Base-by-base conservation (phyloP, 2,888 invertebrate species). In the Acleris literana region DNA sequence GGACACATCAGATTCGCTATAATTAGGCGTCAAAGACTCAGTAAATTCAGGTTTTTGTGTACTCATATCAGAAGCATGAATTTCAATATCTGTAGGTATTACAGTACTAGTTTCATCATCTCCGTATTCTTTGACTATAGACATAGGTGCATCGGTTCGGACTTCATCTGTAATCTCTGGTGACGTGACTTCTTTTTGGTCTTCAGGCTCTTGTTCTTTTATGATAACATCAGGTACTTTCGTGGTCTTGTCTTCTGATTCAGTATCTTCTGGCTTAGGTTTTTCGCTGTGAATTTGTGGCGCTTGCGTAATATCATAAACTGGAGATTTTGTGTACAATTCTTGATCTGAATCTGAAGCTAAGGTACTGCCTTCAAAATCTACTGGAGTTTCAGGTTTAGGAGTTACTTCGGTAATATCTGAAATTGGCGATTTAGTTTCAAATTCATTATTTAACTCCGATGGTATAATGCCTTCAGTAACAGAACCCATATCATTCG, bases 61-160 rank as follows among this genome's bases (percentile, higher is more conserved):
- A n/a, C 39, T 51, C 7, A n/a, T 5, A 11, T 63, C 63, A 11
- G 48, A 20, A 20, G 5, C 33, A 4, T 18, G 44, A 43, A 49
- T 25, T 22, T 55, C 22, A 22, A 46, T 49, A 39, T 13, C 60
- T 13, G 51, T 22, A 9, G 61, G 33, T 48, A 20, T 61, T 17
- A 61, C 46, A 48, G 55, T 49, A 18, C 20, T 43, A n/a, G 13
- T 29, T 56, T 62, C 57, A 53, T 48, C 46, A 16, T 55, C 53
- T 25, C 16, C 18, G 6, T 66, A 18, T 11, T 66, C 61, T 53
- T 57, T 66, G 5, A 62, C 39, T 39, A 66, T 66, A 9, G 66
- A 66, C 66, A 66, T 62, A 5, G 66, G 66, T n/a, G 48, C 20
- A 22, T 66, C 52, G 3, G 66, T 66, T 33, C 33, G 60, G 13